Conservation (phyloP, 2,797 vertebrate genomes). For the Lithobates pipiens region DNA sequence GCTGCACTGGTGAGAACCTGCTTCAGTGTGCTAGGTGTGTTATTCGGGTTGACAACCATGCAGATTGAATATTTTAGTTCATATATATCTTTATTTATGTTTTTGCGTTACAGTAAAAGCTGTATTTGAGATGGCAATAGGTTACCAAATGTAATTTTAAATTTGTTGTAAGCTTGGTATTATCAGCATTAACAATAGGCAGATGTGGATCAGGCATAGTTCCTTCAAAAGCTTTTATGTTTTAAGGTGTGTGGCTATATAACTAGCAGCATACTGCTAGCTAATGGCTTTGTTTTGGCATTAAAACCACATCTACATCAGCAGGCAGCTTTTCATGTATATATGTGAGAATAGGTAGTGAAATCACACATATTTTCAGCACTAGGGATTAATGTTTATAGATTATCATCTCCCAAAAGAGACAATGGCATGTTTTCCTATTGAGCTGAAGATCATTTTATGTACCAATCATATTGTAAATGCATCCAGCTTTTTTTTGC, state of each 20-base stretch:
- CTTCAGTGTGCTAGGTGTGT: no score
- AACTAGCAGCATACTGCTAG: no score
- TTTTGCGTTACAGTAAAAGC: no score
- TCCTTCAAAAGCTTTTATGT: background rate
- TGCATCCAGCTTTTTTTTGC: no score
- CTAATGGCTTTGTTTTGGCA: background rate
- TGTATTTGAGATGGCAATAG: no score
- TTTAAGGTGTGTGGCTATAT: no score
- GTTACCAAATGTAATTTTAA: no score
- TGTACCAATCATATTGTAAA: slow-evolving; percentile 44
- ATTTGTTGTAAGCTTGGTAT: background rate
- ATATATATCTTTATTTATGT: no score
- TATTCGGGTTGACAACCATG: no score
- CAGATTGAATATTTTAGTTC: no score
- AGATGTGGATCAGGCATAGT: background rate
- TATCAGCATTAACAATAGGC: background rate
- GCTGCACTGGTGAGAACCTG: no score
- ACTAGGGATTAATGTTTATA: slow-evolving; percentile 50
- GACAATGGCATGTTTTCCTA: slow-evolving; percentile 24
- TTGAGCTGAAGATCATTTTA: slow-evolving; percentile 53
- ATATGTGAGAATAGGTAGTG: slow-evolving; percentile 25
- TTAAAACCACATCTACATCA: background rate
- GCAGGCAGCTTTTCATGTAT: background rate
- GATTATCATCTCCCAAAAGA: slow-evolving; percentile 64
- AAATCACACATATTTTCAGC: slow-evolving; percentile 55